These are phyloP conservation scores for Melanostoma scalare DNA, from an alignment of 2,888 invertebrate species.

Conservation along the genomic window DNA sequence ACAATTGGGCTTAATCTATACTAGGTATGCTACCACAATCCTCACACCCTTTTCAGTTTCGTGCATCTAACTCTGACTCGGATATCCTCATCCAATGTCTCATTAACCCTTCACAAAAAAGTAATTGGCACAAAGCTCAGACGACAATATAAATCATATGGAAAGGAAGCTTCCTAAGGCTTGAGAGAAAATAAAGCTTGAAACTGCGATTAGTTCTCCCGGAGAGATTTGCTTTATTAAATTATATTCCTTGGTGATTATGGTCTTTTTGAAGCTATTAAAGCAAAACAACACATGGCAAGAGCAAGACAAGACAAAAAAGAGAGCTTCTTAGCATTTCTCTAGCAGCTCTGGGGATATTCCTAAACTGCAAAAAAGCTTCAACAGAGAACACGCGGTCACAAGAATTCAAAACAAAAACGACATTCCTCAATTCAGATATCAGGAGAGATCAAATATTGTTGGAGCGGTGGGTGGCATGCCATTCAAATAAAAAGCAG, in stretches of 20 bases:
- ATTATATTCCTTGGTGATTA: constrained; percentile 11
- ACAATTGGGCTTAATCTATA: constrained; percentile 36
- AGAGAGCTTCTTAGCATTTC: background rate
- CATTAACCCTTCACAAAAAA: constrained; percentile 51
- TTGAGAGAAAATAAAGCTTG: constrained; percentile 4
- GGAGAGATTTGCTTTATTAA: constrained; percentile 18
- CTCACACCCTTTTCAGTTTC: background rate
- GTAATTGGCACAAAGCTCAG: constrained; percentile 44
- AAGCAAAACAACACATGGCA: background rate
- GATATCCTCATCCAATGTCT: constrained; percentile 54
- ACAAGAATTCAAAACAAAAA: constrained; percentile 63
- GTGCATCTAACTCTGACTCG: constrained; percentile 15
- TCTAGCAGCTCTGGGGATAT: constrained; percentile 6
- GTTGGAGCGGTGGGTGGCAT: constrained; percentile 13
- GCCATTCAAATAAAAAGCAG: constrained; percentile 36
- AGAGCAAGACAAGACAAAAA: background rate
- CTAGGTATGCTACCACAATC: background rate
- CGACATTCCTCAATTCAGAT: constrained; percentile 20
- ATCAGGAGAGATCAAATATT: constrained; percentile 6
- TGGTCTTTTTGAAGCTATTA: constrained; percentile 6
- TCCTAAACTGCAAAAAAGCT: constrained; percentile 35
- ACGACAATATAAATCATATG: background rate
- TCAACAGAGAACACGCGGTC: constrained; percentile 60
- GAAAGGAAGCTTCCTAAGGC: constrained; percentile 3
- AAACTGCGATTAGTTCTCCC: constrained; percentile 19